A percentile compares a stretch with the other conserved stretches of the same genome.
These are phyloP conservation scores for Protaetia brevitarsis DNA, from an alignment of 1,140 invertebrate genomes.

Conservation along the genomic window DNA sequence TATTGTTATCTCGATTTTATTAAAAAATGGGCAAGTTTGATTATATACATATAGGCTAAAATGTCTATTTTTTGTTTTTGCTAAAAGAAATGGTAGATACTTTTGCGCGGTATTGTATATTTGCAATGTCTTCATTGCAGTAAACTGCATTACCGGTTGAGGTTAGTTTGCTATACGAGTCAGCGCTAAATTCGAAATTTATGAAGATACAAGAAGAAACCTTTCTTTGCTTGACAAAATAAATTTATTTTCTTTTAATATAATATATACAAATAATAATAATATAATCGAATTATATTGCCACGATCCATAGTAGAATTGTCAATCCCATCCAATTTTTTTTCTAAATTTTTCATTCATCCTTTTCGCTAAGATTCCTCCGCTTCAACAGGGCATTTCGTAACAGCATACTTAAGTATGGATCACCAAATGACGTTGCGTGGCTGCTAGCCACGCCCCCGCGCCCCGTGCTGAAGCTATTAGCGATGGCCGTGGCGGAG, in stretches of 20 bases:
- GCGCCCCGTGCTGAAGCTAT: constrained; percentile 65
- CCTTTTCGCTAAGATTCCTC: background rate
- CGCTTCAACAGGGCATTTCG: constrained; percentile 25
- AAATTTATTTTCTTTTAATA: constrained; percentile 14
- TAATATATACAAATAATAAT: constrained; percentile 10
- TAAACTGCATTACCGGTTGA: too few species aligned
- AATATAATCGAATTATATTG: constrained; percentile 9
- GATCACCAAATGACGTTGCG: constrained; percentile 64
- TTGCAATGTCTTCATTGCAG: too few species aligned
- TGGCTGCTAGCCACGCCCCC: constrained; percentile 66
- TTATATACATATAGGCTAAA: too few species aligned
- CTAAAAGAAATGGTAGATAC: too few species aligned
- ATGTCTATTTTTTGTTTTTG: too few species aligned
- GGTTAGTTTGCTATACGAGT: too few species aligned
- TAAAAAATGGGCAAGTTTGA: too few species aligned
- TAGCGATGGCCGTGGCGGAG: constrained; percentile 62
- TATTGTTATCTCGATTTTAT: too few species aligned
- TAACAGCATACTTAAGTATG: constrained; percentile 38
- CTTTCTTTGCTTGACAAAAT: background rate
- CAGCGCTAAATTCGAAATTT: too few species aligned
- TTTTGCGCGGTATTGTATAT: too few species aligned
- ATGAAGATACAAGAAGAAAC: background rate
- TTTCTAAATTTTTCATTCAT: background rate
- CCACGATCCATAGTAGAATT: background rate
- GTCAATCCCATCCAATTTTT: background rate